phyloP scores from a whole-genome alignment of 2,888 invertebrate species.

The Cheilosia vulpina region DNA sequence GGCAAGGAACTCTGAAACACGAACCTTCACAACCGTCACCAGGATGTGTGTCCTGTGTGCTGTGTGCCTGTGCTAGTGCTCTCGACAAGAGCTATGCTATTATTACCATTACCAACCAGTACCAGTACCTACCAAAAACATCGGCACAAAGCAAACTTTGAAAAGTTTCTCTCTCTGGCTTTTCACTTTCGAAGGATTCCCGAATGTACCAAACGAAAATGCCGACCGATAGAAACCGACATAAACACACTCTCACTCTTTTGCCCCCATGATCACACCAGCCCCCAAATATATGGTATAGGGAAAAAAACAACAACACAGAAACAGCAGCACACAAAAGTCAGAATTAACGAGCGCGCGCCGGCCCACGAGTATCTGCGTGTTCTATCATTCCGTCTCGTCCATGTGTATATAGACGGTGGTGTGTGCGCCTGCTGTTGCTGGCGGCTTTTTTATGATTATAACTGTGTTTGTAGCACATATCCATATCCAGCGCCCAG shows the following conservation, averaged over 20 bases:
- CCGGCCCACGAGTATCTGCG: constrained; percentile 33
- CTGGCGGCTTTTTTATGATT: constrained; percentile 64
- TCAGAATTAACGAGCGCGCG: constrained; percentile 49
- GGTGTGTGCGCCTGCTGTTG: constrained; percentile 53
- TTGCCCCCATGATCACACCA: constrained; percentile 61
- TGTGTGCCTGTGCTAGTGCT: constrained; percentile 24
- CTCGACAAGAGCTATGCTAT: neutral
- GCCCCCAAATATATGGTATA: neutral
- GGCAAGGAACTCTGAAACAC: constrained; percentile 34
- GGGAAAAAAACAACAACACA: neutral
- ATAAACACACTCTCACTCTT: constrained; percentile 74
- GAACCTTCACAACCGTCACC: constrained; percentile 47
- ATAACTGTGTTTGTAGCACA: constrained; percentile 73
- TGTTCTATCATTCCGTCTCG: constrained; percentile 42
- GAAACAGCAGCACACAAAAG: constrained; percentile 16
- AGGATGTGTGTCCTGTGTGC: constrained; percentile 45
- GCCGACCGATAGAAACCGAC: constrained; percentile 55
- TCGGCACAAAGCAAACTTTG: constrained; percentile 42
- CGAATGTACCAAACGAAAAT: constrained; percentile 36
- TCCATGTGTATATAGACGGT: constrained; percentile 41
- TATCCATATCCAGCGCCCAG: constrained; percentile 31
- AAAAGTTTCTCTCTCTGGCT: constrained; percentile 59
- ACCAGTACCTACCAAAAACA: neutral
- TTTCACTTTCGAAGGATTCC: constrained; percentile 70
- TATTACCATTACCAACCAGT: constrained; percentile 1